These are phyloP conservation scores for Agrotis segetum DNA, from an alignment of 2,888 invertebrate species.

Conservation along the genomic window DNA sequence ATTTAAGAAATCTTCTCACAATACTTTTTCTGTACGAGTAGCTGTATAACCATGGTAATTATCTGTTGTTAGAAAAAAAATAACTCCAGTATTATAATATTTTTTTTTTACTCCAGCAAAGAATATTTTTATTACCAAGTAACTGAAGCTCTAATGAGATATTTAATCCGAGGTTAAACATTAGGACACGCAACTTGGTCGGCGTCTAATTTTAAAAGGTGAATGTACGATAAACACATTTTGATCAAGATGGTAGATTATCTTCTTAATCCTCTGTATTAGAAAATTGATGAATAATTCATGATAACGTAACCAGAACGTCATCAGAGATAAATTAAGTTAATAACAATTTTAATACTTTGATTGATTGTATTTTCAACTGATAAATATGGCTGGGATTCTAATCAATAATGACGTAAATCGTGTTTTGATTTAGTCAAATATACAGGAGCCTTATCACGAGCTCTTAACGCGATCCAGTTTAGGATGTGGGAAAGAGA, in stretches of 20 bases:
- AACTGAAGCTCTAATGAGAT: background rate
- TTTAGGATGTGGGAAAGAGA: too few species aligned
- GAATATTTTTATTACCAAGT: too few species aligned
- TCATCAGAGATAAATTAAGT: slow-evolving; percentile 14
- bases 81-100: too few species aligned
- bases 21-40: too few species aligned
- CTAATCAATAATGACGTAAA: background rate
- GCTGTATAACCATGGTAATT: background rate
- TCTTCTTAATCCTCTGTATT: background rate
- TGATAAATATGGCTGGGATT: slow-evolving; percentile 14
- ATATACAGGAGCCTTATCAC: too few species aligned
- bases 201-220: slow-evolving; percentile 6
- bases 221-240: slow-evolving; percentile 13
- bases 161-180: background rate
- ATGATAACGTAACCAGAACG: background rate
- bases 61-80: background rate
- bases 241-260: background rate
- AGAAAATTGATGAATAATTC: slow-evolving; percentile 3
- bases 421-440: background rate
- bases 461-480: too few species aligned
- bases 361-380: slow-evolving; percentile 10
- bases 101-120: too few species aligned
- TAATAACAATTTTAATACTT: slow-evolving; percentile 14
- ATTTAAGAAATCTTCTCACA: background rate
- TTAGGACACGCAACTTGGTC: background rate